Evolutionary conservation across 1,140 invertebrate genomes (phyloP).

Genomic region (Orchesella cincta): DNA sequence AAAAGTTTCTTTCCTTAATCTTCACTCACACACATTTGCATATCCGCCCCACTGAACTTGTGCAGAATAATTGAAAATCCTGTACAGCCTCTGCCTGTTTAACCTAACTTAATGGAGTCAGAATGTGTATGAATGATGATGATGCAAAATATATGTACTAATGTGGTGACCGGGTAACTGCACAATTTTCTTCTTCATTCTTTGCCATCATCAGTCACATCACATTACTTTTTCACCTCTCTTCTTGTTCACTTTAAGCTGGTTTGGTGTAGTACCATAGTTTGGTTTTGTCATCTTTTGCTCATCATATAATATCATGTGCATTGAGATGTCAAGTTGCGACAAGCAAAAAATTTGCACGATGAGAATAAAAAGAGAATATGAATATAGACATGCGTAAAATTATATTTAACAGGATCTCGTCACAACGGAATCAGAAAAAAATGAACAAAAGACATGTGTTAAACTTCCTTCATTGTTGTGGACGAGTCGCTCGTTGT

Average conservation of each 20-base stretch:
- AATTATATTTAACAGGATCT: slow-evolving; percentile 14
- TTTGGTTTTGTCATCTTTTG: too few species aligned
- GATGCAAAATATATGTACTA: not conserved
- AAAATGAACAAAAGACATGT: slow-evolving; percentile 7
- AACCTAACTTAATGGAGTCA: not conserved
- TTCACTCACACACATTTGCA: too few species aligned
- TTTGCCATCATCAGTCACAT: too few species aligned
- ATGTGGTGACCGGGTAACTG: not conserved
- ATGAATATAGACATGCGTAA: not conserved
- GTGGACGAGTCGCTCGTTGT: not conserved
- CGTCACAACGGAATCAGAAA: slow-evolving; percentile 7
- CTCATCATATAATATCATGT: too few species aligned
- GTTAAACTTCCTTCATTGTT: slow-evolving; percentile 1
- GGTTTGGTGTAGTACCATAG: not conserved
- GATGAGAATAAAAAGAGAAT: not conserved
- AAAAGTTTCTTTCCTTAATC: too few species aligned
- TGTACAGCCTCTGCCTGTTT: not conserved
- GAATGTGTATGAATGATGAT: not conserved
- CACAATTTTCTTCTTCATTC: too few species aligned
- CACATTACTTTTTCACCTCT: not conserved
- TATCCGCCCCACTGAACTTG: not conserved
- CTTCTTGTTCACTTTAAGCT: too few species aligned
- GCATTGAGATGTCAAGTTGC: slow-evolving; percentile 10
- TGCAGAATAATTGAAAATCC: not conserved
- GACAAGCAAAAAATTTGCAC: not conserved